Evolutionary conservation across 2,888 invertebrate species (phyloP).

Genomic region (Xestia xanthographa): DNA sequence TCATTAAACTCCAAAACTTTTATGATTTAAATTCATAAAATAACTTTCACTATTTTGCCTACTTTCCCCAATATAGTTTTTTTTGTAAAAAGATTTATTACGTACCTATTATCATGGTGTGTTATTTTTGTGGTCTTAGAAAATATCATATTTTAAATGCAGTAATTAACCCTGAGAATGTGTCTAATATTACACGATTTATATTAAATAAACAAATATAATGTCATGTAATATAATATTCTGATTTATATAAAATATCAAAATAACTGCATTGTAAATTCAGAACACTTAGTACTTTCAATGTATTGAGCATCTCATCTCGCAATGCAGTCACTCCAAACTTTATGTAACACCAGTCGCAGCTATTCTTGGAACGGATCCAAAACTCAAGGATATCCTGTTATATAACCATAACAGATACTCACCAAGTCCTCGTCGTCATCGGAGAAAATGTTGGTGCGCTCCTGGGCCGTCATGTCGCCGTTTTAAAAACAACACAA

Average conservation of each 20-base stretch:
- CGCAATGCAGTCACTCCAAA: conserved; percentile 70
- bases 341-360: conserved; percentile 75
- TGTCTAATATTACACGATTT: neutral
- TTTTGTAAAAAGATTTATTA: neutral
- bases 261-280: conserved; percentile 32
- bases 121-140: neutral
- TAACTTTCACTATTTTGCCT: neutral
- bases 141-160: neutral
- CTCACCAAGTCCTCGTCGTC: conserved; percentile 88
- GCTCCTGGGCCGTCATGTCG: conserved; percentile 86
- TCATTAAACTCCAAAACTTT: too few species aligned
- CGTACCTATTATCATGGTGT: neutral
- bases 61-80: neutral
- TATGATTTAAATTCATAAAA: neutral
- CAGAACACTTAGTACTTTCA: conserved; percentile 34
- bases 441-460: conserved; percentile 86
- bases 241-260: neutral
- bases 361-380: conserved; percentile 74
- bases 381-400: conserved; percentile 77
- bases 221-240: neutral
- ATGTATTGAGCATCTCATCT: conserved; percentile 54
- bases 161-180: neutral
- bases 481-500: conserved; percentile 75
- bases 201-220: neutral
- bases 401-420: conserved; percentile 71